phyloP scores from a whole-genome alignment of 2,113 vertebrate species.

The Pycnonotus jocosus region DNA sequence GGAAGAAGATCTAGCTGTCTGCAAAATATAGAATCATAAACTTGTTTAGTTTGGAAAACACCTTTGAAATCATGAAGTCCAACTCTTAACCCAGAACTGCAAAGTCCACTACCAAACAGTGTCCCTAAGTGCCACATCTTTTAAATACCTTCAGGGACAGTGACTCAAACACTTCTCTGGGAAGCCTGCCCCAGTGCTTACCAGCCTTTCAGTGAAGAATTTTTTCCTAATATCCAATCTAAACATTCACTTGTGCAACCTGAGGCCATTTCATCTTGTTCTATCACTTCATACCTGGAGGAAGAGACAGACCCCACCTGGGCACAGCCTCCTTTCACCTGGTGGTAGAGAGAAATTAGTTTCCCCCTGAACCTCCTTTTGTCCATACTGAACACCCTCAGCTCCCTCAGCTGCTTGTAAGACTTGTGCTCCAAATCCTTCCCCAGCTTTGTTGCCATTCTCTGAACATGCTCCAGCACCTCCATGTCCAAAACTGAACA shows the following conservation, averaged over 20 bases:
- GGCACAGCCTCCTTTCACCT: background rate
- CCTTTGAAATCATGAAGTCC: background rate
- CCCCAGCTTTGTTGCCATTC: background rate
- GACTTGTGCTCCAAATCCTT: background rate
- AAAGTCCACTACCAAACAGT: rapidly evolving
- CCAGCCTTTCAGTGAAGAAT: background rate
- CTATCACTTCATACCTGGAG: background rate
- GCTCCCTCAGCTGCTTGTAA: background rate
- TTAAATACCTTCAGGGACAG: background rate
- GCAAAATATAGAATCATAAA: background rate
- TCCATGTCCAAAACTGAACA: background rate
- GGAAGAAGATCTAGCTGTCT: background rate
- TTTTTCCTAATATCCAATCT: background rate
- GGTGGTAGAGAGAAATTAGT: rapidly evolving
- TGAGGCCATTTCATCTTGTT: background rate
- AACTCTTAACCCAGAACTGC: background rate
- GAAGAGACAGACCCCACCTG: background rate
- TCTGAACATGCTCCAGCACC: background rate
- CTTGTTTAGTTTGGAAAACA: background rate
- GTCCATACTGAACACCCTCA: background rate
- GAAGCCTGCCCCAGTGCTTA: background rate
- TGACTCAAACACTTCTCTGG: background rate
- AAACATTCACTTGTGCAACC: rapidly evolving
- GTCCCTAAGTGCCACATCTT: background rate
- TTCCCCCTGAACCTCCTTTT: background rate